These are phyloP conservation scores for Melolontha melolontha DNA, from an alignment of 2,888 invertebrate genomes.

Conservation along the genomic window DNA sequence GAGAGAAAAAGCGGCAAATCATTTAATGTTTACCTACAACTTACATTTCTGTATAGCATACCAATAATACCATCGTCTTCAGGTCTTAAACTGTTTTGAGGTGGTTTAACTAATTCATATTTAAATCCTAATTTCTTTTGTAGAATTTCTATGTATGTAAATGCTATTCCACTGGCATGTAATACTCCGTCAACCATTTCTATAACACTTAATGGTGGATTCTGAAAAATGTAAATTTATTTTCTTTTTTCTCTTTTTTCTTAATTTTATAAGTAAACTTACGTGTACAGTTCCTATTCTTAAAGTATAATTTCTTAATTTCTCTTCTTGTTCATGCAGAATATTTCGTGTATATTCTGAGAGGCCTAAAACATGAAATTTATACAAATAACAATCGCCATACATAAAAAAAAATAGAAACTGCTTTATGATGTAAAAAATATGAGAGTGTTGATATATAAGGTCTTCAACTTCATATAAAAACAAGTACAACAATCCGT, in stretches of 20 bases:
- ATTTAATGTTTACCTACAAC: slow-evolving; percentile 46
- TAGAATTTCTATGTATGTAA: slow-evolving; percentile 77
- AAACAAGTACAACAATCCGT: too few relatives aligned
- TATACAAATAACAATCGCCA: too few relatives aligned
- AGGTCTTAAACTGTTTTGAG: slow-evolving; percentile 72
- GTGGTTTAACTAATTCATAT: slow-evolving; percentile 76
- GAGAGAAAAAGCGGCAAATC: neutral
- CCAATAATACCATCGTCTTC: slow-evolving; percentile 73
- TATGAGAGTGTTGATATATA: too few relatives aligned
- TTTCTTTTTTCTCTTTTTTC: neutral
- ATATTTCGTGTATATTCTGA: neutral
- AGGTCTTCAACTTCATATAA: too few relatives aligned
- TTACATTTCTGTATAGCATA: slow-evolving; percentile 72
- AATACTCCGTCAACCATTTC: slow-evolving; percentile 68
- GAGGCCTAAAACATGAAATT: too few relatives aligned
- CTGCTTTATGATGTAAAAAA: too few relatives aligned
- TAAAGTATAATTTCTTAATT: slow-evolving; percentile 41
- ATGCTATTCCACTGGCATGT: slow-evolving; percentile 78
- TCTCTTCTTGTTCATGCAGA: slow-evolving; percentile 32
- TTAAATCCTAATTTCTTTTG: slow-evolving; percentile 79
- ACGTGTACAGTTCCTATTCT: slow-evolving; percentile 47
- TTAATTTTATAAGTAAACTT: slow-evolving; percentile 25
- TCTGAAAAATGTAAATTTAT: slow-evolving; percentile 63
- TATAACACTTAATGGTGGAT: slow-evolving; percentile 74
- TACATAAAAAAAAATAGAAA: too few relatives aligned